Evolutionary conservation across 2,888 invertebrate genomes (phyloP), one percentile per base, ranked within the genome.

Genomic region (Chromoteleia sp.): DNA sequence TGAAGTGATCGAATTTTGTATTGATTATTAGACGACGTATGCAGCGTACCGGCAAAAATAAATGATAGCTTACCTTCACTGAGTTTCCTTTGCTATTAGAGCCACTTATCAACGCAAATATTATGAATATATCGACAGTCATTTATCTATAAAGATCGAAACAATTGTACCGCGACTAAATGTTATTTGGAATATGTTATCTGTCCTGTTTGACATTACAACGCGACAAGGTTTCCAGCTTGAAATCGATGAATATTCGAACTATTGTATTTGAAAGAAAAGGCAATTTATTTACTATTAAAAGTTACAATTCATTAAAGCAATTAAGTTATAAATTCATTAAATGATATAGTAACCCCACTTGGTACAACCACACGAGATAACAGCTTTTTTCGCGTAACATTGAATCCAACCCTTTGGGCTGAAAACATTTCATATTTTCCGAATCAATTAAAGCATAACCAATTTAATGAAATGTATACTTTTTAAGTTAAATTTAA

Each of bases 61-160:
- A 50, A 36, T 12, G 25, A 17, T 25, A 21, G 2, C 21, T 36
- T 39, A 36, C 50, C 21, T 48, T 45, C 12, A 33, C 6, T 48
- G 48, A 45, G 33, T 17, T 65, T 50, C n/a, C 29, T 36, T 30
- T 17, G 17, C 58, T 10, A 19, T 65, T 65, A 65, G 50, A 50
- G 50, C 65, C 65, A 67, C 41, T 67, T 67, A 52, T 52, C 41
- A 67, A 12, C n/a, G 12, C 10, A 36, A 10, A 14, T 52, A 54
- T 41, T 52, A 41, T 3, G 41, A 54, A 14, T 54, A 41, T 67
- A 67, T 67, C 54, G 39, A 67, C 54, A 67, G 67, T 67, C 67
- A 71, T 50, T 33, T 17, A 63, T 43, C 30, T 52, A 65, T 45
- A 33, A 68, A 68, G 43, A 56, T 43, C 17, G 12, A 56, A 68